Base-by-base conservation (phyloP, 2,113 vertebrate species). In the Prolemur simus region DNA sequence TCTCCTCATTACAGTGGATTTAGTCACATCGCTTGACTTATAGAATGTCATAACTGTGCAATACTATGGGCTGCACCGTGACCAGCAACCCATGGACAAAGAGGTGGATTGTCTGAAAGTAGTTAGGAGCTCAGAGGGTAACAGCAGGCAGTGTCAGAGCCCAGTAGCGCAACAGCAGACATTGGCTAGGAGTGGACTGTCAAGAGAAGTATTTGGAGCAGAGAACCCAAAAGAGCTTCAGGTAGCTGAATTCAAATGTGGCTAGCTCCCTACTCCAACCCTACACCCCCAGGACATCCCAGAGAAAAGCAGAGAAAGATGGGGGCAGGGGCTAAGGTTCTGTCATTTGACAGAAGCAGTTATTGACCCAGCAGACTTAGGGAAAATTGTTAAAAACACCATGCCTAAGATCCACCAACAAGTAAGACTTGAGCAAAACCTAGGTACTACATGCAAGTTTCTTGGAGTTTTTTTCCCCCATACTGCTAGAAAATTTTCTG, bases 261-360 rank as follows among this genome's bases (percentile, higher is more conserved):
- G 29, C 10, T 14, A 56, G 49, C 8, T 45, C 42, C 12, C 56
- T 17, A 52, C 23, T 15, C 18, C 60, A 10, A 66, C 25, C 3
- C 13, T 42, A 1, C n/a, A n/a, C 10, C 32, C 34, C 21, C 49
- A 76, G 25, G 21, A 11, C 23, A 63, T 52, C 34, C 12, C 20
- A 54, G 12, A 83, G 77, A 52, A 83, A 84, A 83, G 45, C 10
- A 87, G 58, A 92, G 45, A 15, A 69, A 20, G 3, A 18, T 76
- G 42, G 0, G 10, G 0, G 2, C 34, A 18, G 47, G 5, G 3
- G 3, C 6, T n/a, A 14, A 60, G 11, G 2, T 76, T 47, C 34
- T 80, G 42, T 27, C 17, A 2, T 54, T 80, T 80, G 32, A 71
- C 18, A 78, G 8, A 39, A 93, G 14, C 13, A 58, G 11, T 8